Evolutionary conservation across 2,888 invertebrate genomes (phyloP), one percentile per base, ranked within the genome.

Genomic region (Bombylius discolor): DNA sequence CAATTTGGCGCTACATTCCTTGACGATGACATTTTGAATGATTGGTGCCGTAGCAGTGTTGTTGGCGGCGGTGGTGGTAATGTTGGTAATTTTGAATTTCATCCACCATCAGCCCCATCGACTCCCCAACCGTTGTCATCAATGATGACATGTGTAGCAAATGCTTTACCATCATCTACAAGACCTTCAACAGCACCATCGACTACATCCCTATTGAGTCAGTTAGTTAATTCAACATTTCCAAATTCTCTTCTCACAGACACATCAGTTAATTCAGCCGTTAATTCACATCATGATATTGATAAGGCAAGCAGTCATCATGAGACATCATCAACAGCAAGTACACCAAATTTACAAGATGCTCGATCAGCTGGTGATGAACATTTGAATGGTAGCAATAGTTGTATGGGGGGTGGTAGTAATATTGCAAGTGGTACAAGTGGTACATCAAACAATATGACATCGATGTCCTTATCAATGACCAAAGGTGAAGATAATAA

Each of bases 11-110:
- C 39, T 76, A 81, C 83, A 62, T 77, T 83, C 70, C 78, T 88
- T 70, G 89, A 89, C 73, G 87, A 88, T 73, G 88, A 89, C 74
- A 84, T 89, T 73, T 89, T 89, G 73, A 83, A 82, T 66, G 83
- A 84, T 72, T 86, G 86, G 84, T 81, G 86, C 69, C 81, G 84
- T 66, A 82, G 82, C 23, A 23, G 23, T 23, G 23, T 23, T 76
- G 60, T 8, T 42, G 39, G 39, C 12, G 39, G 39, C 12, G 12
- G 12, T 42, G 12, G 11, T 11, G 39, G 12, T 11, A 42, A 11
- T 11, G 6, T 11, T 42, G 39, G 39, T 42, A 39, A 39, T 33
- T 55, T 50, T 47, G 55, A 55, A 71, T 72, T 60, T 69, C 73
- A 67, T 66, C 70, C 59, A 33, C 54, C 56, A 11, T 55, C 58